These are phyloP conservation scores for Onychostruthus taczanowskii DNA, from an alignment of 2,113 vertebrate species.

Conservation along the genomic window DNA sequence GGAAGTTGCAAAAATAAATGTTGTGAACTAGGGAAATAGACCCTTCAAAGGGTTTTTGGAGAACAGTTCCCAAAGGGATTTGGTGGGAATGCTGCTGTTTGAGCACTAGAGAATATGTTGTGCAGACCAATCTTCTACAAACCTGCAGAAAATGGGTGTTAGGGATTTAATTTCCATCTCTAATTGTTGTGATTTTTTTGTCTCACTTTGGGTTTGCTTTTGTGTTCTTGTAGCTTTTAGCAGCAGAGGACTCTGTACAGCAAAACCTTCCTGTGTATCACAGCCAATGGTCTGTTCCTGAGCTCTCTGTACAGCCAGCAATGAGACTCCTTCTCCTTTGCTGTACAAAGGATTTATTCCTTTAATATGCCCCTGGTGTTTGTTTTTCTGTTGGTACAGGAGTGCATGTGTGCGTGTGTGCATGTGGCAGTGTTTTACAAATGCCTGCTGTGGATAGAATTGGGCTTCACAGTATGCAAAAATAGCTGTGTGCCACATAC, in stretches of 20 bases:
- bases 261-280: background rate
- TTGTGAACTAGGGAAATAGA: background rate
- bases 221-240: background rate
- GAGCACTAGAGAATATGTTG: background rate
- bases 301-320: background rate
- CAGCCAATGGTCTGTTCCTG: background rate
- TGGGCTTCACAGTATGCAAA: slow-evolving; percentile 43
- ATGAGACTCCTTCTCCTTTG: background rate
- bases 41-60: background rate
- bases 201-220: background rate
- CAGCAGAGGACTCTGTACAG: background rate
- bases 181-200: background rate
- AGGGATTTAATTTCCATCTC: background rate
- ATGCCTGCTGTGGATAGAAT: slow-evolving; percentile 54
- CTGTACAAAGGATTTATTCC: slow-evolving; percentile 4
- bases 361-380: slow-evolving; percentile 18
- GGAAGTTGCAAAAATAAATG: background rate
- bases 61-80: background rate
- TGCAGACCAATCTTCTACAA: background rate
- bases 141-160: background rate
- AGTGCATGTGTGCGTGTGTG: fast-evolving
- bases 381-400: slow-evolving; percentile 5
- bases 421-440: slow-evolving; percentile 19
- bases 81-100: background rate
- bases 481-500: background rate